Evolutionary conservation across 2,113 vertebrate genomes (phyloP).

Genomic region (Hippopotamus amphibius): DNA sequence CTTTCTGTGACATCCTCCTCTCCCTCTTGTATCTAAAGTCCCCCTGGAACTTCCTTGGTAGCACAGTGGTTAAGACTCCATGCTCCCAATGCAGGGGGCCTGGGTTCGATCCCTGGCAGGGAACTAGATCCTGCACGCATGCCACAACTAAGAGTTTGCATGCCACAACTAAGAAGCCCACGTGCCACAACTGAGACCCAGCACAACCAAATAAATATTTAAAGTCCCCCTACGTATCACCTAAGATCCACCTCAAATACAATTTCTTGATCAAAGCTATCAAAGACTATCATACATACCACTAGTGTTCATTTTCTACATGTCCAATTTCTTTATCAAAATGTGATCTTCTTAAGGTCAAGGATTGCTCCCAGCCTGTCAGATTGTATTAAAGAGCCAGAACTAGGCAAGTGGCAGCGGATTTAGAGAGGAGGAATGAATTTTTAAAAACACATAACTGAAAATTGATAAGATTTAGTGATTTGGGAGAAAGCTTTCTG

Average conservation of each 20-base stretch:
- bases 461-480: not conserved
- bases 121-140: too few species aligned
- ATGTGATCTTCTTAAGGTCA: not conserved
- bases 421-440: not conserved
- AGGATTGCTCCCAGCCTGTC: not conserved
- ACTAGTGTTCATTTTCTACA: not conserved
- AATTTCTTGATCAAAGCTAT: slow-evolving; percentile 28
- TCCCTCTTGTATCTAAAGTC: not conserved
- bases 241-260: not conserved
- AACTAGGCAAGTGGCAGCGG: not conserved
- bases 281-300: not conserved
- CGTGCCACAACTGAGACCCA: too few species aligned
- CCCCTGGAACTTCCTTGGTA: too few species aligned
- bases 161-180: too few species aligned
- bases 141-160: too few species aligned
- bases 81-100: too few species aligned
- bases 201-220: not conserved
- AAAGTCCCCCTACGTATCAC: not conserved
- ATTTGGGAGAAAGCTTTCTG: not conserved
- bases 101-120: too few species aligned
- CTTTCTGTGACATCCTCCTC: not conserved
- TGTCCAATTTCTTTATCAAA: not conserved
- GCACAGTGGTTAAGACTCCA: too few species aligned
- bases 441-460: not conserved
- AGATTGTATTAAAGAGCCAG: not conserved